Percentiles rank a stretch among this genome's conserved stretches.
These are phyloP conservation scores for Xylota segnis DNA, from an alignment of 2,888 invertebrate species.

Conservation along the genomic window DNA sequence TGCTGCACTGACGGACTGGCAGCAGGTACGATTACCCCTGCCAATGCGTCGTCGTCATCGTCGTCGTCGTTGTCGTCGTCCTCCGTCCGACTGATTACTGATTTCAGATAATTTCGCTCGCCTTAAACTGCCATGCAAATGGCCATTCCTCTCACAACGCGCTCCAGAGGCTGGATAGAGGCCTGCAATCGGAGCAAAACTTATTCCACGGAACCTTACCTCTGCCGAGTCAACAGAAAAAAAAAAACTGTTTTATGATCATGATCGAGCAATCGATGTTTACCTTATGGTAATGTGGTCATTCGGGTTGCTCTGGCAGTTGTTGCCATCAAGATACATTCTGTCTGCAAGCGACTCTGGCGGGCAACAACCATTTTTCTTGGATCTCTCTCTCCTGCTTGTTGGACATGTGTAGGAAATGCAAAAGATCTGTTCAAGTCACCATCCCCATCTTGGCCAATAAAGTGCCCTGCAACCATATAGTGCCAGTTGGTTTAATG, in stretches of 20 bases:
- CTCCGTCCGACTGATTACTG: constrained; percentile 42
- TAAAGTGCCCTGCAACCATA: constrained; percentile 45
- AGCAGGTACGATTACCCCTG: constrained; percentile 50
- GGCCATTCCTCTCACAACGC: constrained; percentile 41
- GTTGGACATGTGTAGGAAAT: constrained; percentile 71
- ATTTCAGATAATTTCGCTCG: constrained; percentile 59
- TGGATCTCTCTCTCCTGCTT: constrained; percentile 34
- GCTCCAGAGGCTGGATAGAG: constrained; percentile 38
- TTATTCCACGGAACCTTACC: constrained; percentile 41
- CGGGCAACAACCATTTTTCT: constrained; percentile 45
- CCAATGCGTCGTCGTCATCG: constrained; percentile 3
- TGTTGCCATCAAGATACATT: constrained; percentile 58
- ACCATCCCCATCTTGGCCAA: constrained; percentile 29
- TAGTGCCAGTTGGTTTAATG: constrained; percentile 45
- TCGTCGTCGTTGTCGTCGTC: no score
- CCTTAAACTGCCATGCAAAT: constrained; percentile 45
- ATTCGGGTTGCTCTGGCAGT: constrained; percentile 51
- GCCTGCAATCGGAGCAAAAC: not conserved
- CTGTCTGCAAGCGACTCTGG: constrained; percentile 30
- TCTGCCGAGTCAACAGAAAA: constrained; percentile 22
- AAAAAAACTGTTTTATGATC: constrained; percentile 58
- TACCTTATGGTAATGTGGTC: constrained; percentile 74
- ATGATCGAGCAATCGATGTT: constrained; percentile 74
- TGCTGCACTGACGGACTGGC: constrained; percentile 32
- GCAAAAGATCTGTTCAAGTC: constrained; percentile 48